These are phyloP conservation scores for Paradisaea rubra DNA, from an alignment of 2,113 vertebrate species.

Conservation along the genomic window DNA sequence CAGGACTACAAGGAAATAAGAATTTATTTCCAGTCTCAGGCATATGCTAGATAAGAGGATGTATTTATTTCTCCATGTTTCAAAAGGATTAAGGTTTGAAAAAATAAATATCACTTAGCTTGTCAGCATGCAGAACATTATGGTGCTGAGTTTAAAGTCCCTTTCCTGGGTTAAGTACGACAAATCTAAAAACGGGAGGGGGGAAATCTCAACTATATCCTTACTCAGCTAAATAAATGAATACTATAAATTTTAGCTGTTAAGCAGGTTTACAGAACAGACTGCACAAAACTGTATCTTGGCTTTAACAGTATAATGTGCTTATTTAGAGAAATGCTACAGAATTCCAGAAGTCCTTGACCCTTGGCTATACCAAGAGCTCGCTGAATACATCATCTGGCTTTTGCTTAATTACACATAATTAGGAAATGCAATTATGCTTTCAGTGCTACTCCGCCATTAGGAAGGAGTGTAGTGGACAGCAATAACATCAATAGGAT, in stretches of 20 bases:
- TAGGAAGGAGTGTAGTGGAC: conserved; percentile 68
- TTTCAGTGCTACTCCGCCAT: conserved; percentile 64
- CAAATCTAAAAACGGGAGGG: conserved; percentile 52
- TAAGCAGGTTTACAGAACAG: conserved; percentile 61
- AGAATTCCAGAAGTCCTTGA: conserved; percentile 75
- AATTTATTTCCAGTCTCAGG: conserved; percentile 77
- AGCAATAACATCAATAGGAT: conserved; percentile 25
- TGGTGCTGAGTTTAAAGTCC: conserved; percentile 66
- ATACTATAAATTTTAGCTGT: conserved; percentile 65
- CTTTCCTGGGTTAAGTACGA: conserved; percentile 65
- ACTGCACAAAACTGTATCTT: conserved; percentile 51
- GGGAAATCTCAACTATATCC: conserved; percentile 58
- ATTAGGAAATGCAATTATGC: conserved; percentile 78
- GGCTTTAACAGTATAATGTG: conserved; percentile 45
- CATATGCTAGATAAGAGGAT: conserved; percentile 82
- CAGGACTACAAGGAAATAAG: conserved; percentile 68
- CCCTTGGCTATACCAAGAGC: conserved; percentile 70
- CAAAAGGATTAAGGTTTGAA: conserved; percentile 80
- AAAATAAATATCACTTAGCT: conserved; percentile 81
- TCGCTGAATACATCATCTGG: conserved; percentile 74
- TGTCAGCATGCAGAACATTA: conserved; percentile 77
- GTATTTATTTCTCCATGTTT: conserved; percentile 84
- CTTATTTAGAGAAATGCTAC: conserved; percentile 72
- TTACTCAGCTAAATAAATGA: conserved; percentile 74
- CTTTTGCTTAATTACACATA: conserved; percentile 80